Conservation (phyloP, 2,888 invertebrate species). For the Leptura quadrifasciata region DNA sequence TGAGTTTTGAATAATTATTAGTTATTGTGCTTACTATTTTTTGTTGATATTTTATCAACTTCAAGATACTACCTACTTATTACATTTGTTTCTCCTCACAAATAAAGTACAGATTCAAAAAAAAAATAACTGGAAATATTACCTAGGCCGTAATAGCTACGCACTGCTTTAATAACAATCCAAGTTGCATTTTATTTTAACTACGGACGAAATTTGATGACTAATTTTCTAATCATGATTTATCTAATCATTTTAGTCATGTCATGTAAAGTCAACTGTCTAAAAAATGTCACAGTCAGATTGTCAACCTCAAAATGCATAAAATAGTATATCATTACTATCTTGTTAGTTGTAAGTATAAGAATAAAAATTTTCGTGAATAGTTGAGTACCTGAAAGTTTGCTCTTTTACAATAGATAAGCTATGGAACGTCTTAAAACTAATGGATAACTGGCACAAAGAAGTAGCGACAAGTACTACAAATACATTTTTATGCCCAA, state of each 20-base stretch:
- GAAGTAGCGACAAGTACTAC: slow-evolving; percentile 41
- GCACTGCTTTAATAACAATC: too few species aligned
- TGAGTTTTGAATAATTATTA: too few species aligned
- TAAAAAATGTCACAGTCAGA: slow-evolving; percentile 25
- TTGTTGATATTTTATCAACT: too few species aligned
- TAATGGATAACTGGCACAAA: slow-evolving; percentile 35
- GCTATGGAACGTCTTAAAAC: slow-evolving; percentile 25
- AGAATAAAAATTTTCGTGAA: slow-evolving; percentile 2
- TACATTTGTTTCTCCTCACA: too few species aligned
- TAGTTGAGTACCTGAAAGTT: neutral
- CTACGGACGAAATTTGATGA: too few species aligned
- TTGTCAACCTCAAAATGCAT: slow-evolving; percentile 22
- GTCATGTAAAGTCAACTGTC: neutral
- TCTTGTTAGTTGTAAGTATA: slow-evolving; percentile 20
- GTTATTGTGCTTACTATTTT: too few species aligned
- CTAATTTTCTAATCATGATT: too few species aligned
- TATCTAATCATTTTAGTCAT: neutral
- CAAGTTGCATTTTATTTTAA: too few species aligned
- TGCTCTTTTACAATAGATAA: neutral
- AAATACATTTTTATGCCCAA: slow-evolving; percentile 40
- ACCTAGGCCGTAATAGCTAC: too few species aligned
- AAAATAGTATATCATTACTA: slow-evolving; percentile 15
- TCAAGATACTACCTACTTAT: too few species aligned
- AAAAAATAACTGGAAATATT: too few species aligned
- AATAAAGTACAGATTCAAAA: too few species aligned